Base-by-base conservation (phyloP, 2,797 vertebrate species). In the Atherinosoma microstoma region DNA sequence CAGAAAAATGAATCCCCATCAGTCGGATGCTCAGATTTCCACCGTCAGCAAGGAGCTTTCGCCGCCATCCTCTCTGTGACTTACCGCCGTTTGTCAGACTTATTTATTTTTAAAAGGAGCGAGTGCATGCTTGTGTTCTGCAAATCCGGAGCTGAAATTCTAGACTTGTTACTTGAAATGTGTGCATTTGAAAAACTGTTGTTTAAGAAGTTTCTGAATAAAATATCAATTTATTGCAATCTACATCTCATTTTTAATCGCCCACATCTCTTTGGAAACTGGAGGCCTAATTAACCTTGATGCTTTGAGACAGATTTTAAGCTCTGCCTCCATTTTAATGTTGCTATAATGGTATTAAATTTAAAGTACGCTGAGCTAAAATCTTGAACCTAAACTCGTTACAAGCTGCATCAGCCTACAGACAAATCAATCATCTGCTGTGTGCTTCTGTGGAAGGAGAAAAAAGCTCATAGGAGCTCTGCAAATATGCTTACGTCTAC, bases 1-100 rank as follows among this genome's bases (percentile, higher is more conserved):
- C 86, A 85, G 15, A 85, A 82, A 79, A 84, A 92, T 79, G 75
- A 88, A 83, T 76, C 77, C 38, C 57, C 58, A 61, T 89, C 80
- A 82, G 61, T 76, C 40, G 61, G 75, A 80, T 75, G 75, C 80
- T 74, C 67, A 80, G 76, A 89, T 85, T 82, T 83, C 67, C 77
- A 73, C 72, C 67, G 74, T 84, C 86, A 79, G 79, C 84, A 58
- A 69, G 77, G 79, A 10, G 82, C 84, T 75, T 73, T 74, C 62
- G 75, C 77, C 63, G 30, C 64, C 73, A 7, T 62, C 24, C 75
- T 45, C 75, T 16, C 60, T 70, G 75, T 71, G 81, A 66, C 71
- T 76, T 53, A 2, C 77, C 83, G 73, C 73, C 63, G 67, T 86
- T 84, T 79, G 66, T 80, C 58, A 49, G 61, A 74, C 66, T 83